Evolutionary conservation across 1,140 invertebrate species (phyloP), one percentile per base, ranked within the genome.

Genomic region (Gryon sp.): DNA sequence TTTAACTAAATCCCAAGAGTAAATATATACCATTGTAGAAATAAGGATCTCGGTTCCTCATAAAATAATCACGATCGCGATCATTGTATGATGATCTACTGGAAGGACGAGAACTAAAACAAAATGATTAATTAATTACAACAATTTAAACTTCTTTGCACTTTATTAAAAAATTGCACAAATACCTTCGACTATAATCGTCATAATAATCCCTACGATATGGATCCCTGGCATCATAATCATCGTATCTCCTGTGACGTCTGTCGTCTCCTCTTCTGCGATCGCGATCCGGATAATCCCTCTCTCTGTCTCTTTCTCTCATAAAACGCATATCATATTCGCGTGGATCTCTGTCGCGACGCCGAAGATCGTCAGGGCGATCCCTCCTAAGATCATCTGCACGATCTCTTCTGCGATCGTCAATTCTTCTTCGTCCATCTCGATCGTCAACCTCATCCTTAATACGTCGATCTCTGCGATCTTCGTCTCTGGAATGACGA

Each of bases 81-180:
- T 90, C 90, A 0, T 90, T 89, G 59, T 91, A 86, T 78, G 90
- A 87, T 80, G 89, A 89, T 81, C 90, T 86, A 73, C 90, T 90
- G 2, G 90, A 90, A 20, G 90, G 89, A 46, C 90, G 85, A 14
- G 87, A 89, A 43, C 87, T 88, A 20, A 12, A 80, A 78, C 38
- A 68, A 63, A 30, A 36, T n/a, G n/a, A n/a, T 7, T 22, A 22
- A 18, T 18, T 11, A 18, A 24, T 16, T 22, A n/a, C 2, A 20
- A 24, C 18, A 22, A 52, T 19, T 20, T 50, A 0, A 34, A n/a
- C 19, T 24, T 26, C 1, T 26, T 18, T 18, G 1, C 2, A 28
- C 18, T 41, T 6, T 41, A 26, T 26, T n/a, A n/a, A n/a, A 26
- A 45, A 43, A 11, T 2, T 14, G 46, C 4, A 59, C 26, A 40